Base-by-base conservation (phyloP, 2,113 vertebrate species). In the Ploceus nigricollis region DNA sequence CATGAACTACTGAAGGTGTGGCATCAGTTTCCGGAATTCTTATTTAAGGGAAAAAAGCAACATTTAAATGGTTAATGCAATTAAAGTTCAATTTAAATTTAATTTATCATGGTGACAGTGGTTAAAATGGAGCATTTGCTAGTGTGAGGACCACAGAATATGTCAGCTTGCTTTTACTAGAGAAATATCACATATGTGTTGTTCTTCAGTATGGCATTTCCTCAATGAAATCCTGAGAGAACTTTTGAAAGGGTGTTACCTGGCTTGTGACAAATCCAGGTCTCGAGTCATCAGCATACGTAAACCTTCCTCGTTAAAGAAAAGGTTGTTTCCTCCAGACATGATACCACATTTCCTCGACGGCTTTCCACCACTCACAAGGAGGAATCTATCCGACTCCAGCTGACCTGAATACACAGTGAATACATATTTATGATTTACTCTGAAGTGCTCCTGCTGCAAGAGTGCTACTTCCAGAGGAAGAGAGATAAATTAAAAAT, bases 321-420 rank as follows among this genome's bases (percentile, higher is more conserved):
- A 99, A 78, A 99, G 97, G 94, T 99, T 99, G 97, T 99, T 99
- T 93, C 99, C 99, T 84, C 99, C 99, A 65, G 99, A 99, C 97
- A 99, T 98, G 94, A 99, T 99, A 3, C 99, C 99, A 89, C 99
- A 99, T 97, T 99, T 99, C 87, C 99, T 98, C 87, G 99, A 99
- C 5, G 99, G 98, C 93, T 99, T 99, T 63, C 99, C 99, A 9
- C 99, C 99, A 83, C 99, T 99, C 95, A 99, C 97, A 56, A 99
- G 95, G 71, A 98, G 96, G 96, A 99, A 99, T 96, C 98, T 98
- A 72, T 99, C 98, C 0, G 98, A 98, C 91, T 99, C 99, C 70
- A 99, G 97, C 48, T 98, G 98, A 86, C 99, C 99, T 94, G 98
- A 95, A 95, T 87, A 87, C 81, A 95, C 40, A 95, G 76, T 60